Conservation (phyloP, 2,888 invertebrate species). For the Dynastes tityus region DNA sequence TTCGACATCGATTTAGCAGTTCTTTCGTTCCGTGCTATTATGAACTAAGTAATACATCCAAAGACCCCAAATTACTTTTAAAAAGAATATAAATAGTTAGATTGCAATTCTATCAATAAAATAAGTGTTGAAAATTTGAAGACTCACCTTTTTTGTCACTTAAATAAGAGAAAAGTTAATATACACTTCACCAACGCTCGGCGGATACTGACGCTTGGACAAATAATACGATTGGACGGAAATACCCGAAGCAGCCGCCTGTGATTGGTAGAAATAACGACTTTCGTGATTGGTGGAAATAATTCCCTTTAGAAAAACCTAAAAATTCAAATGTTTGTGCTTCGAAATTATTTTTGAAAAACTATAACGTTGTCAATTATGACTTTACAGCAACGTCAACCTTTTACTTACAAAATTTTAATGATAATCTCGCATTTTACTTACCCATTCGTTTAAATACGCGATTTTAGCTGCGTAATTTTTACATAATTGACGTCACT, state of each 20-base stretch:
- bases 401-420: not conserved
- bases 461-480: conserved; percentile 25
- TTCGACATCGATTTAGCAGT: conserved; percentile 47
- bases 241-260: conserved; percentile 35
- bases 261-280: conserved; percentile 60
- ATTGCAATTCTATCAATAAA: not conserved
- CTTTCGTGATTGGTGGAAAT: conserved; percentile 54
- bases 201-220: conserved; percentile 57
- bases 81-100: not conserved
- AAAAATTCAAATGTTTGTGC: conserved; percentile 50
- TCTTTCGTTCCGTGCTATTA: not conserved
- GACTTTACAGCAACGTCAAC: not conserved
- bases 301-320: conserved; percentile 26
- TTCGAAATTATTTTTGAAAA: conserved; percentile 21
- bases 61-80: not conserved
- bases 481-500: conserved; percentile 47
- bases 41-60: not conserved
- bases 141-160: conserved; percentile 49
- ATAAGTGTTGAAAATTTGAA: conserved; percentile 4
- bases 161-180: conserved; percentile 1
- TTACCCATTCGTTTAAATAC: not conserved
- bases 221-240: conserved; percentile 55
- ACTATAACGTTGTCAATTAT: not conserved
- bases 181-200: conserved; percentile 6
- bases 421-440: not conserved